Conservation (phyloP, 2,888 invertebrate species). For the Chrysomela aeneicollis region DNA sequence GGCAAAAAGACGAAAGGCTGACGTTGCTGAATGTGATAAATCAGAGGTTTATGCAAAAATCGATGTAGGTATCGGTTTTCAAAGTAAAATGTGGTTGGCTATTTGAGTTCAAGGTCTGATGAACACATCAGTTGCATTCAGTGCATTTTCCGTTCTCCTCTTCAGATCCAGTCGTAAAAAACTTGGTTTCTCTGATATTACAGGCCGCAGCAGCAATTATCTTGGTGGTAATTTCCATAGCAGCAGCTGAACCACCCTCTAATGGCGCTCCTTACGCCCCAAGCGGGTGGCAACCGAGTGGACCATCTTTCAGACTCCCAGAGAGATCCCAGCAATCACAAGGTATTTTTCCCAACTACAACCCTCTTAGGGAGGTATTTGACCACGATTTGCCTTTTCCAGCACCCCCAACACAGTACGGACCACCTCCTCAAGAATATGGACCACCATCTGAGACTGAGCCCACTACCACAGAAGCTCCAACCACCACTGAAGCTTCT, state of each 20-base stretch:
- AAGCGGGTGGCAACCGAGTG: conserved; percentile 62
- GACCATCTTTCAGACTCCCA: conserved; percentile 61
- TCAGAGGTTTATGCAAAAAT: conserved; percentile 49
- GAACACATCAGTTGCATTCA: no score
- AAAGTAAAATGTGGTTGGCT: no score
- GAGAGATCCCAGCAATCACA: conserved; percentile 34
- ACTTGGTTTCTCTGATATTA: conserved; percentile 28
- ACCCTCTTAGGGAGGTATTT: no score
- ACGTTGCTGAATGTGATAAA: conserved; percentile 39
- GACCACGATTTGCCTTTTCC: conserved; percentile 11
- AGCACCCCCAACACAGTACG: conserved; percentile 42
- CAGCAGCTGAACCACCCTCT: conserved; percentile 61
- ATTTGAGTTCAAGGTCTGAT: no score
- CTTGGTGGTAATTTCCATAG: conserved; percentile 58
- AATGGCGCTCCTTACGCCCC: conserved; percentile 59
- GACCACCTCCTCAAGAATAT: conserved; percentile 49
- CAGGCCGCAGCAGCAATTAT: conserved; percentile 58
- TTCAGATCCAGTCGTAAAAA: no score
- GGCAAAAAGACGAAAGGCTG: conserved; percentile 9
- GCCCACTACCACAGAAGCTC: conserved; percentile 44
- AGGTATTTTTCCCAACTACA: conserved; percentile 14
- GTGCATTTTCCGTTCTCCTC: no score
- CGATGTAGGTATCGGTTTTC: conserved; percentile 49
- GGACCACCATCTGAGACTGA: conserved; percentile 49
- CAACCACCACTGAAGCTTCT: conserved; percentile 45